Conservation (phyloP, 2,888 invertebrate species). For the Dorcus hopei region DNA sequence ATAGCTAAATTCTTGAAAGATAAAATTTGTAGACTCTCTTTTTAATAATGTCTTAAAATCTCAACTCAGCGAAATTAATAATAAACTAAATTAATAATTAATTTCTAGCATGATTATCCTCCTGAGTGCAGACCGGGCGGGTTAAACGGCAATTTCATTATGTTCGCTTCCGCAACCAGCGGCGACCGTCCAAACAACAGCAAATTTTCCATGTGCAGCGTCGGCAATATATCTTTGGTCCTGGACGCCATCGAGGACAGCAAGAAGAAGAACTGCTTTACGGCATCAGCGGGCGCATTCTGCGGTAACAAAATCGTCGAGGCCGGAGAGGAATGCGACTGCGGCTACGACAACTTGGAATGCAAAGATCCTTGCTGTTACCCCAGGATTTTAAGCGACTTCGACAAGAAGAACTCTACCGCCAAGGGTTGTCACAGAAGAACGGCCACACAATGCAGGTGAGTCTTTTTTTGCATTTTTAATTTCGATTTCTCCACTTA, state of each 20-base stretch:
- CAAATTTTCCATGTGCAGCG: constrained; percentile 92
- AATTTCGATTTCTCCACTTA: neutral
- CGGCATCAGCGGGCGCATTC: constrained; percentile 89
- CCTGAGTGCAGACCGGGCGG: constrained; percentile 89
- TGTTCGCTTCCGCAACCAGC: constrained; percentile 99
- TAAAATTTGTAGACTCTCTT: too few relatives aligned
- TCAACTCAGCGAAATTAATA: too few relatives aligned
- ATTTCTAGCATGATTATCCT: constrained; percentile 85
- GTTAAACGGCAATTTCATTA: constrained; percentile 93
- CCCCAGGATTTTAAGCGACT: constrained; percentile 72
- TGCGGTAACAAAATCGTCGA: constrained; percentile 99
- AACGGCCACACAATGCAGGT: constrained; percentile 78
- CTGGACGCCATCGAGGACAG: constrained; percentile 88
- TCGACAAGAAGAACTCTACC: constrained; percentile 66
- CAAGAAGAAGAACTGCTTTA: constrained; percentile 91
- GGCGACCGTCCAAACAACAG: constrained; percentile 98
- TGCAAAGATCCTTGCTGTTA: constrained; percentile 94
- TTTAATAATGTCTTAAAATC: too few relatives aligned
- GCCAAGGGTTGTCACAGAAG: constrained; percentile 80
- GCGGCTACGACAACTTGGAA: constrained; percentile 89
- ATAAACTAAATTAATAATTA: constrained; percentile 21
- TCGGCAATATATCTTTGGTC: constrained; percentile 92
- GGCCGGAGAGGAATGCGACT: constrained; percentile 96
- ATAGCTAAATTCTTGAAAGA: too few relatives aligned
- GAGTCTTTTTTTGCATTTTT: neutral